Percentiles rank a stretch among this genome's conserved stretches.
Evolutionary conservation across 2,888 invertebrate species (phyloP).

Genomic region (Drosophila falleni): DNA sequence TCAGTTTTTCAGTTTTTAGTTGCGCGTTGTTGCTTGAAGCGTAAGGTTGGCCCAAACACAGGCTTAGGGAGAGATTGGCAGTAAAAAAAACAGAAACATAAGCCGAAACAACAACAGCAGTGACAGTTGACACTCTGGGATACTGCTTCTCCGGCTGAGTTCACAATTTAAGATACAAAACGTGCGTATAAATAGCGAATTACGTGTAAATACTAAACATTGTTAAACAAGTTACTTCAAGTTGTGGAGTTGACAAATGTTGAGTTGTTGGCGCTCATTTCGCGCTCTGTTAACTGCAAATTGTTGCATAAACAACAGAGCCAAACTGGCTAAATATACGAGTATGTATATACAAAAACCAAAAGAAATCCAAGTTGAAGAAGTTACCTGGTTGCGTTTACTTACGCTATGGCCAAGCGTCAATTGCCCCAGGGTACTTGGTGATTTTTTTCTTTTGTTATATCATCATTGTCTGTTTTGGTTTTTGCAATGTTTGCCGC

Average conservation of each 20-base stretch:
- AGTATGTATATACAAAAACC: conserved; percentile 18
- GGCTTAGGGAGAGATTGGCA: conserved; percentile 15
- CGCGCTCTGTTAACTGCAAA: conserved; percentile 77
- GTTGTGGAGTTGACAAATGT: conserved; percentile 66
- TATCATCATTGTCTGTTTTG: conserved; percentile 28
- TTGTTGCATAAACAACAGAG: conserved; percentile 67
- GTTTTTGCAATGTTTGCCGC: conserved; percentile 48
- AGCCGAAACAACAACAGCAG: conserved; percentile 3
- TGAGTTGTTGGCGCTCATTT: conserved; percentile 68
- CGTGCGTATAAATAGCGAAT: conserved; percentile 58
- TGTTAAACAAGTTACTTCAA: conserved; percentile 46
- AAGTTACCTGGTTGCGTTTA: conserved; percentile 40
- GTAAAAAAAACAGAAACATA: conserved; percentile 10
- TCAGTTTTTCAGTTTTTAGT: conserved; percentile 68
- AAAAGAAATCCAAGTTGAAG: conserved; percentile 22
- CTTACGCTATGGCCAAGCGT: conserved; percentile 47
- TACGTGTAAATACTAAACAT: conserved; percentile 50
- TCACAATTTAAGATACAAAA: conserved; percentile 49
- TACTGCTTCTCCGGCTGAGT: conserved; percentile 37
- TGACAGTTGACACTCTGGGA: background rate
- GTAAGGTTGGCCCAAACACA: conserved; percentile 58
- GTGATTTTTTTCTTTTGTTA: conserved; percentile 19
- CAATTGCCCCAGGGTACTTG: conserved; percentile 49
- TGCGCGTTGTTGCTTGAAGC: conserved; percentile 78
- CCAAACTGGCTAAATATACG: conserved; percentile 21